A percentile compares a stretch with the other conserved stretches of the same genome.
These are phyloP conservation scores for Halcyon badia DNA, from an alignment of 2,797 vertebrate species.

Conservation along the genomic window DNA sequence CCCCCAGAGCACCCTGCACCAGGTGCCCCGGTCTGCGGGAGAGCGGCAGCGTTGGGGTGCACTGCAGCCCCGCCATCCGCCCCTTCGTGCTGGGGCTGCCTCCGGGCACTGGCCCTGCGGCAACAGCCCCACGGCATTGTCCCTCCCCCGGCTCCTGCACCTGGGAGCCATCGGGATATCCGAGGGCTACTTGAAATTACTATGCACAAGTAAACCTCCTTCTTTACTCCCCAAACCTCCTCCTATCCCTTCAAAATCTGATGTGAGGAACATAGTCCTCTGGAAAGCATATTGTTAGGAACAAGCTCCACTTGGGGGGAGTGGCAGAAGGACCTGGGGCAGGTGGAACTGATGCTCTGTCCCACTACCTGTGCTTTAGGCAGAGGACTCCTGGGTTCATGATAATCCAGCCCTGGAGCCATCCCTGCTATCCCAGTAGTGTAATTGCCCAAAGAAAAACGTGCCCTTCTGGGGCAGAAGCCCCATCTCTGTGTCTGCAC, in stretches of 20 bases:
- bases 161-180: not conserved
- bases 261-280: accelerated
- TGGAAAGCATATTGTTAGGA: accelerated
- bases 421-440: not conserved
- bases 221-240: not conserved
- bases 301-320: not conserved
- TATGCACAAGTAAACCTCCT: accelerated
- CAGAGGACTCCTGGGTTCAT: not conserved
- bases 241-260: not conserved
- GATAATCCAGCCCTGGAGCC: not conserved
- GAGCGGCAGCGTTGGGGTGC: not conserved
- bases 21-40: not conserved
- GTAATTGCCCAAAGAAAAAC: not conserved
- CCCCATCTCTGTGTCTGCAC: not conserved
- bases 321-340: not conserved
- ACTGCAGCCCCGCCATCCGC: not conserved
- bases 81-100: not conserved
- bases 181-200: not conserved
- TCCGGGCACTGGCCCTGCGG: not conserved
- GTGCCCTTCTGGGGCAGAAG: not conserved
- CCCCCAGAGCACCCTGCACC: not conserved
- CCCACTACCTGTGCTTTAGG: accelerated
- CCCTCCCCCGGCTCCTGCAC: accelerated
- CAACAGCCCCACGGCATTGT: not conserved
- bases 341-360: not conserved